phyloP scores from a whole-genome alignment of 2,888 invertebrate species.

The Spodoptera littoralis region DNA sequence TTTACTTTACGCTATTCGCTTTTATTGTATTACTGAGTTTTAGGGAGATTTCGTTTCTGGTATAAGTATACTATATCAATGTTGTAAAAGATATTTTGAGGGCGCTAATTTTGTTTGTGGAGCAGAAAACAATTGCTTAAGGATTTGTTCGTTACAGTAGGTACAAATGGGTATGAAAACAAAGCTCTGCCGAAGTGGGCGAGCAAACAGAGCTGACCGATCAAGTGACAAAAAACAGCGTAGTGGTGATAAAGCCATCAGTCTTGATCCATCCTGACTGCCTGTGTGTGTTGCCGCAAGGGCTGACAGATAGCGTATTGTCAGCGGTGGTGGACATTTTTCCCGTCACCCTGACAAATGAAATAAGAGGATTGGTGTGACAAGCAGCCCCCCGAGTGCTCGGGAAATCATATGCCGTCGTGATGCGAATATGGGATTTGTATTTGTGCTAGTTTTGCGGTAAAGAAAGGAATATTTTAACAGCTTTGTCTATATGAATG shows the following conservation, averaged over 20 bases:
- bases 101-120: neutral
- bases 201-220: constrained; percentile 58
- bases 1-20: constrained; percentile 43
- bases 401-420: constrained; percentile 69
- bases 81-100: constrained; percentile 18
- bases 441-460: constrained; percentile 41
- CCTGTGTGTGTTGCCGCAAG: constrained; percentile 49
- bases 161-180: constrained; percentile 25
- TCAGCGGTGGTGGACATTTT: constrained; percentile 73
- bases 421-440: constrained; percentile 58
- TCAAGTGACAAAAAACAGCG: constrained; percentile 53
- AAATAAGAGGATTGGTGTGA: constrained; percentile 83
- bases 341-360: constrained; percentile 80
- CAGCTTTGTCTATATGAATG: constrained; percentile 7
- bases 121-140: constrained; percentile 10
- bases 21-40: constrained; percentile 37
- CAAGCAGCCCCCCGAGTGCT: constrained; percentile 67
- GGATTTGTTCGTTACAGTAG: constrained; percentile 12
- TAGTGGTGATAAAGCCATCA: constrained; percentile 67
- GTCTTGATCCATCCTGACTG: constrained; percentile 68
- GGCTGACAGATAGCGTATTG: constrained; percentile 79
- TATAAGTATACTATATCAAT: constrained; percentile 29
- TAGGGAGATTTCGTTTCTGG: constrained; percentile 20
- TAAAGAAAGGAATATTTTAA: constrained; percentile 26
- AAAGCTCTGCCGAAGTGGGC: constrained; percentile 48